Base-by-base conservation (phyloP, 2,113 vertebrate genomes). In the Etheostoma cragini region DNA sequence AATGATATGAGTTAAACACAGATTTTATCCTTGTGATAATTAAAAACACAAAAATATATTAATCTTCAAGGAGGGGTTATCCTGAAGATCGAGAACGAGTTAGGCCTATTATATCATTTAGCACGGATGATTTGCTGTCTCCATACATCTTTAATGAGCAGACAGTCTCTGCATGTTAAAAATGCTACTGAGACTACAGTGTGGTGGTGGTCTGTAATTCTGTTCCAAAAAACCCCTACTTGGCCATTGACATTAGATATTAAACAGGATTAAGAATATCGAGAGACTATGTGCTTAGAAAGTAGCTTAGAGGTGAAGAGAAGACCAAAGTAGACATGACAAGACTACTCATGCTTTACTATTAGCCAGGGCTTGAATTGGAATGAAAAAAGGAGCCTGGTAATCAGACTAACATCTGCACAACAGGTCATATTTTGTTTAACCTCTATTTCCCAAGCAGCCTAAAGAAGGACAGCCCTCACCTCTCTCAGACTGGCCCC, bases 101-200 rank as follows among this genome's bases (percentile, higher is more conserved):
- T 49, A 8, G 79, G 45, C 60, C 78, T 22, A 47, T 88, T 75
- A 86, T 86, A 74, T 85, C 22, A 80, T 84, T 89, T 81, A 78
- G 69, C 73, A 52, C 22, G 19, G 80, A 84, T 67, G 68, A 78
- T 87, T 87, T 86, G 56, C 64, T 66, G 60, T 77, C 63, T 88
- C 19, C 53, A 38, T 86, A 30, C 54, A 85, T 67, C 47, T 67
- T 76, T 82, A 83, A 87, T 77, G 62, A 87, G 30, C 17, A 58
- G 77, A 72, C 65, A 56, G 72, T 52, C 46, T 68, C 60, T 81
- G 84, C 53, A 77, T 84, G 35, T 81, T 84, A 63, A 87, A 87
- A 86, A 75, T 30, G 54, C 47, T 42, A 8, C 22, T 42, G 67
- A 80, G 63, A 50, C 6, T 10, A 81, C 49, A 67, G 47, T 75